Conservation (phyloP, 1,140 invertebrate genomes). For the Heliconius nattereri region DNA sequence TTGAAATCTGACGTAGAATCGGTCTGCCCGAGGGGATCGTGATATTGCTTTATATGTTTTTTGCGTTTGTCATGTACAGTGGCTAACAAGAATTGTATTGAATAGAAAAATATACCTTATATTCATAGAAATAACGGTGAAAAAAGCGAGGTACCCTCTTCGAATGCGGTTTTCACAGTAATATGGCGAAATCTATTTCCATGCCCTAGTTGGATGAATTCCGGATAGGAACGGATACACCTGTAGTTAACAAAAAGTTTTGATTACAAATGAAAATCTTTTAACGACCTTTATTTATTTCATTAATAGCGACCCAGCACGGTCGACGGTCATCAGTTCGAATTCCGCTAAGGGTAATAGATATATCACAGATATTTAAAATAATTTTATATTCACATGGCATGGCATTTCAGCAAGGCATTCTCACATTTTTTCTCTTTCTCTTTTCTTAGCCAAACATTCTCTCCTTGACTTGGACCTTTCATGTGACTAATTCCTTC, state of each 20-base stretch:
- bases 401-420: too few relatives aligned
- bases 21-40: slow-evolving; percentile 51
- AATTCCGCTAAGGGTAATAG: too few relatives aligned
- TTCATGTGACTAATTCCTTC: too few relatives aligned
- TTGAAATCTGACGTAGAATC: slow-evolving; percentile 54
- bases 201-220: slow-evolving; percentile 47
- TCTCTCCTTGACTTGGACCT: too few relatives aligned
- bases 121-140: not conserved
- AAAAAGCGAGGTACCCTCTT: not conserved
- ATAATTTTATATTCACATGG: too few relatives aligned
- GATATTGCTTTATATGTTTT: slow-evolving; percentile 59
- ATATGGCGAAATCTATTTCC: slow-evolving; percentile 49
- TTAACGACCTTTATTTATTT: not conserved
- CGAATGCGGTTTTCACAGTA: slow-evolving; percentile 7
- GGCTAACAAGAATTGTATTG: slow-evolving; percentile 3
- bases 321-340: too few relatives aligned
- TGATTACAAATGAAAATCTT: not conserved
- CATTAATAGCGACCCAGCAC: too few relatives aligned
- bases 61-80: slow-evolving; percentile 45
- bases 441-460: too few relatives aligned
- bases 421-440: too few relatives aligned
- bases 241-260: not conserved
- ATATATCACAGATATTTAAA: too few relatives aligned
- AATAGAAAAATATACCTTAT: not conserved
- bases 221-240: slow-evolving; percentile 33